Evolutionary conservation across 37 sponge, comb jelly and placozoan species (phyloP), one percentile per base, ranked within the genome.

Genomic region (Chondrilla cf. caribensis): DNA sequence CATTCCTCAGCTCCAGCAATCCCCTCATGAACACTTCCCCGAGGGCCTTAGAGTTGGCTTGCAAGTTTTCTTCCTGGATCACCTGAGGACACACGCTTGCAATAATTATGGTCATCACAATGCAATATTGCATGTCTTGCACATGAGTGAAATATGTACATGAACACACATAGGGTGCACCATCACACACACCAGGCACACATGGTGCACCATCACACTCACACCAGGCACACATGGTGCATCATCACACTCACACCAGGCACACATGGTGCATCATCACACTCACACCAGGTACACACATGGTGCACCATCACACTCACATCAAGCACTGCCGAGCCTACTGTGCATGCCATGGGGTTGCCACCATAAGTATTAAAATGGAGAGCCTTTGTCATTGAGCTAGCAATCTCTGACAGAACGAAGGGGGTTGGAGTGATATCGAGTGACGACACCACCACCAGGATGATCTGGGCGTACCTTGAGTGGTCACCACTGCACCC

Each of bases 361-460:
- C 98, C 98, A 24, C 98, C 98, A 67, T 84, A 97, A 21, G 98
- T 97, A 82, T 97, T 97, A 91, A 95, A 93, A 84, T 97, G 93
- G 0, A 93, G 68, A 14, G 95, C 86, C 36, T 70, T 64, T 32
- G 89, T 60, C 84, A 97, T 66, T 1, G 86, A 75, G 54, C 72
- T 42, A 21, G 95, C 95, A 83, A 97, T 93, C 84, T 93, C 97
- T 87, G 85, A 38, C 76, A 14, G 38, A 38, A 21, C 6, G 9
- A 24, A 51, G 40, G 64, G 29, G n/a, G n/a, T n/a, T n/a, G n/a
- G n/a, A n/a, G n/a, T n/a, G n/a, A n/a, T n/a, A n/a, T n/a, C n/a
- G n/a, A n/a, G n/a, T n/a, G n/a, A n/a, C n/a, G n/a, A n/a, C n/a
- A n/a, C n/a, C n/a, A n/a, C n/a, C n/a, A n/a, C n/a, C n/a, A n/a